These are phyloP conservation scores for Blomia tropicalis DNA, from an alignment of 2,888 invertebrate species.

Conservation along the genomic window DNA sequence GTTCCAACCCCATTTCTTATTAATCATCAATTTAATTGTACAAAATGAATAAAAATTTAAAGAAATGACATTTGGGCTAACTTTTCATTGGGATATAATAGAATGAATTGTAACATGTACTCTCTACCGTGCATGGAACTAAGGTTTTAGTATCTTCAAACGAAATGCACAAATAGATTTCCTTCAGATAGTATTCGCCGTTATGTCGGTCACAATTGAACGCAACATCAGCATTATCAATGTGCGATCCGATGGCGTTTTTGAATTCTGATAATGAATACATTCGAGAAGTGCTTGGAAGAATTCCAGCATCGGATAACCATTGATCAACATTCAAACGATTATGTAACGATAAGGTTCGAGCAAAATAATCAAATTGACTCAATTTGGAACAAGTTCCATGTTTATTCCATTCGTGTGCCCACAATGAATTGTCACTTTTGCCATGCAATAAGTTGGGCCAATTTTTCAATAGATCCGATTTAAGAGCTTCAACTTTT, in stretches of 20 bases:
- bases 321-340: constrained; percentile 9
- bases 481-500: constrained; percentile 1
- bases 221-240: not conserved
- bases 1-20: no score
- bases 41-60: no score
- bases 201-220: constrained; percentile 3
- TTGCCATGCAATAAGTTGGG: constrained; percentile 3
- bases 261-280: not conserved
- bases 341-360: constrained; percentile 13
- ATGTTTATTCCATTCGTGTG: constrained; percentile 25
- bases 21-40: no score
- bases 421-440: constrained; percentile 20
- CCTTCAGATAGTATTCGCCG: not conserved
- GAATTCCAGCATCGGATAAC: constrained; percentile 6
- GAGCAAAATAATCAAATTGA: constrained; percentile 21
- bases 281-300: not conserved
- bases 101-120: not conserved
- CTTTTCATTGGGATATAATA: not conserved
- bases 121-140: constrained; percentile 5
- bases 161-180: constrained; percentile 10
- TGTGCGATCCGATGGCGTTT: not conserved
- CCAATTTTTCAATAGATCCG: constrained; percentile 15
- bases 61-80: no score
- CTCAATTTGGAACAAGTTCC: constrained; percentile 22
- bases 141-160: not conserved